Evolutionary conservation across 2,797 vertebrate species (phyloP).

Genomic region (Sebastes flavidus): DNA sequence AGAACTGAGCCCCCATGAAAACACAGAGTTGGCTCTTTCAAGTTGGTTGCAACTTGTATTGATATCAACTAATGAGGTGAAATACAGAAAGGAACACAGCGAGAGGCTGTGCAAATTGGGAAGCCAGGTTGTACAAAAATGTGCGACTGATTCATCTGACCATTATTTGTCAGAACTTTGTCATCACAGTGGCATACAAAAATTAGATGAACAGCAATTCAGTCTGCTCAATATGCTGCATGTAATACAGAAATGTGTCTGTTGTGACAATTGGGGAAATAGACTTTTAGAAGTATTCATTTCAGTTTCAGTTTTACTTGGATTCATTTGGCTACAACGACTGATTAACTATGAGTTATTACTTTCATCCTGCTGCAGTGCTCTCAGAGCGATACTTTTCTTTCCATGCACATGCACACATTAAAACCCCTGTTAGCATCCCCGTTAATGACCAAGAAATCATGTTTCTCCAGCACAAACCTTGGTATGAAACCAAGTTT

Average conservation of each 20-base stretch:
- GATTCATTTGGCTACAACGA: not conserved
- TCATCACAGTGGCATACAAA: not conserved
- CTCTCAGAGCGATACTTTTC: not conserved
- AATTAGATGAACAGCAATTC: not conserved
- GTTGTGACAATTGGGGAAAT: not conserved
- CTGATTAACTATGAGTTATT: not conserved
- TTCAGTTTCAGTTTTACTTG: not conserved
- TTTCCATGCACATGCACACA: not conserved
- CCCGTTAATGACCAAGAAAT: not conserved
- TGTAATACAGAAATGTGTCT: not conserved
- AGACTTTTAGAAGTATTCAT: not conserved
- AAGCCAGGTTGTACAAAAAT: not conserved
- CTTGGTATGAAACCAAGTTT: not conserved
- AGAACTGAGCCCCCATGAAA: not conserved
- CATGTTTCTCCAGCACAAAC: not conserved
- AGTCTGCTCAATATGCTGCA: not conserved
- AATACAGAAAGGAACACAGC: constrained; percentile 14
- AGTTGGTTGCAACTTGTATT: constrained; percentile 7
- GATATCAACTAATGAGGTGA: constrained; percentile 33
- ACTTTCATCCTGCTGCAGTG: not conserved
- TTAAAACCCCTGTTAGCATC: not conserved
- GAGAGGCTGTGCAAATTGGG: constrained; percentile 11
- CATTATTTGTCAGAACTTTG: constrained; percentile 5
- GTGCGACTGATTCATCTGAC: not conserved
- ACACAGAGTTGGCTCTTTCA: constrained; percentile 2